Evolutionary conservation across 2,888 invertebrate species (phyloP), one percentile per base, ranked within the genome.

Genomic region (Cataglyphis livida): DNA sequence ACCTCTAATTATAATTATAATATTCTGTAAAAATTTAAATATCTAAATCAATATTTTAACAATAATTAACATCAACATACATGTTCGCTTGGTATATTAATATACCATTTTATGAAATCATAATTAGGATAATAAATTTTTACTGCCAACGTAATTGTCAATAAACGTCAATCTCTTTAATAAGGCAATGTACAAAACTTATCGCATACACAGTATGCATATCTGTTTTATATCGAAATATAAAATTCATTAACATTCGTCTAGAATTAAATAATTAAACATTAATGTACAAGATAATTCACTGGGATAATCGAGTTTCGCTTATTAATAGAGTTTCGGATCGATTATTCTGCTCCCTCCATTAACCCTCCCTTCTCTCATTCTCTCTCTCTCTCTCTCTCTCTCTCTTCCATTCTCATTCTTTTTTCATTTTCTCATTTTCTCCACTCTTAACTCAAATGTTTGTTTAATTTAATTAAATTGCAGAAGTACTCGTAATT

Each of bases 171-270:
- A 70, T 35, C 38, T 81, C 90, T 88, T 90, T 89, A 51, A 88
- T 87, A 89, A 81, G 71, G 84, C 75, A 91, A 91, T 89, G 88
- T 93, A 93, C 89, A 92, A 92, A 92, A 92, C 88, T 79, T 88
- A 84, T 65, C 75, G 92, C 93, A 92, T 93, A 93, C 93, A 93
- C 90, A 84, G 93, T 93, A 93, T 93, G 93, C 93, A 92, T 57
- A 74, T 78, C 44, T 9, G 54, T 86, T 88, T 71, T 78, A 84
- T 83, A 84, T 85, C 78, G 64, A 38, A 35, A 85, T 85, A 88
- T 86, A 89, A 84, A 90, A 90, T 85, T 54, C 73, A 48, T 83
- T 74, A 79, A 73, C 83, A 21, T 57, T 70, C 57, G 57, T 81
- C 76, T 88, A 88, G 64, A 86, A 86, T 90, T 87, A 88, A 90